Conservation (phyloP, 1,140 invertebrate genomes). For the Caenorhabditis briggsae region DNA sequence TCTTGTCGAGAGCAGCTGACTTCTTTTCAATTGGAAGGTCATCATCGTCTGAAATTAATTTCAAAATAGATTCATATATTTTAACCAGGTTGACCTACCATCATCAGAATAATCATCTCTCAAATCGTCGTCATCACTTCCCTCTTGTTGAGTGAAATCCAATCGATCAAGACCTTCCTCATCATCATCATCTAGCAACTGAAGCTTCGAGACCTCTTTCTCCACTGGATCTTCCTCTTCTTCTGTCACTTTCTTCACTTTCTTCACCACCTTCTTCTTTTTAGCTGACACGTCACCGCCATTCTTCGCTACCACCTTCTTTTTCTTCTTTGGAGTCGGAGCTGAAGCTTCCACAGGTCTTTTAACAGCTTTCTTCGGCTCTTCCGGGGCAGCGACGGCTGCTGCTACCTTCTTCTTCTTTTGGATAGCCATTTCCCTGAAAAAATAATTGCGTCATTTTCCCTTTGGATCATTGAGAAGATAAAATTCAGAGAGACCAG, state of each 20-base stretch:
- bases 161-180: neutral
- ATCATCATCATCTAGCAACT: slow-evolving; percentile 2
- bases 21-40: slow-evolving; percentile 89
- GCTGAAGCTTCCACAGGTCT: neutral
- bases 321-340: slow-evolving; percentile 16
- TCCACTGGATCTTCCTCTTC: slow-evolving; percentile 1
- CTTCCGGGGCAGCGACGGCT: neutral
- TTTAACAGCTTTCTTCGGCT: neutral
- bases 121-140: slow-evolving; percentile 30
- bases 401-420: slow-evolving; percentile 36
- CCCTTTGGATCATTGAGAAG: neutral
- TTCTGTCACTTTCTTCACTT: neutral
- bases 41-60: slow-evolving; percentile 39
- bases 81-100: neutral
- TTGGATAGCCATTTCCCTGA: slow-evolving; percentile 13
- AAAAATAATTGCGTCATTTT: neutral
- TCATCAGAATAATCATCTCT: slow-evolving; percentile 48
- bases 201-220: neutral
- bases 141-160: slow-evolving; percentile 23
- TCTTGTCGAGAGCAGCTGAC: slow-evolving; percentile 86
- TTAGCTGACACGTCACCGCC: neutral
- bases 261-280: neutral
- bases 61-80: no score
- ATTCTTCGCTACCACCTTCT: neutral
- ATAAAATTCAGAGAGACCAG: neutral